Percentiles rank a stretch among this genome's conserved stretches.
phyloP scores from a whole-genome alignment of 1,140 invertebrate species.

The Drosophila paulistorum region DNA sequence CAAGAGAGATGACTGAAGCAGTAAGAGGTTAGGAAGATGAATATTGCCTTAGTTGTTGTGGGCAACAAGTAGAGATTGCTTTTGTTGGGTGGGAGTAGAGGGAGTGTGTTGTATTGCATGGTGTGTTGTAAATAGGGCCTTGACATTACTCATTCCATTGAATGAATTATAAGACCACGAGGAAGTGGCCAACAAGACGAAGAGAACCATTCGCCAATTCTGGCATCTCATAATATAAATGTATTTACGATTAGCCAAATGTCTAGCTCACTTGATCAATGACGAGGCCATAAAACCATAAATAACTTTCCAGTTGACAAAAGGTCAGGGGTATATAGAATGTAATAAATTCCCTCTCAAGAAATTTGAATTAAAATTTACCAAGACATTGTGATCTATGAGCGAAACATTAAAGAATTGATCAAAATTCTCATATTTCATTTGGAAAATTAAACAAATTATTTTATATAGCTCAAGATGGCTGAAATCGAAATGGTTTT shows the following conservation, averaged over 20 bases:
- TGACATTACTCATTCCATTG: neutral
- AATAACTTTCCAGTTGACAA: constrained; percentile 43
- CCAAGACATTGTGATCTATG: no score
- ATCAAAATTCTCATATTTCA: no score
- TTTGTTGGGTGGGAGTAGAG: neutral
- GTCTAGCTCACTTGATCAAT: constrained; percentile 50
- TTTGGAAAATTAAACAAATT: no score
- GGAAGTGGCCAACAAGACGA: neutral
- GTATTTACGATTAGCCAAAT: constrained; percentile 47
- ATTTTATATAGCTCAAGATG: no score
- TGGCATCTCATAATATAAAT: constrained; percentile 55
- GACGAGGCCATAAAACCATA: constrained; percentile 36
- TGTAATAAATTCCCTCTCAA: neutral
- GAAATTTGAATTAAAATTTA: neutral
- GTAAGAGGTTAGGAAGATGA: neutral
- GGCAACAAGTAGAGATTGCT: constrained; percentile 3
- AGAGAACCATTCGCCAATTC: neutral
- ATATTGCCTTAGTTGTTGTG: constrained; percentile 1
- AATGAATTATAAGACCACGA: constrained; percentile 38
- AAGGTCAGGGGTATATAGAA: constrained; percentile 15
- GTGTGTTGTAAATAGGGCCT: neutral
- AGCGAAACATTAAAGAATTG: no score
- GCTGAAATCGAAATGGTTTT: neutral
- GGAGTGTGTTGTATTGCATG: neutral
- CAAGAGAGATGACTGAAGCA: no score